Percentiles rank a stretch among this genome's conserved stretches.
phyloP scores from a whole-genome alignment of 2,113 vertebrate genomes.

The Eubucco bourcierii region DNA sequence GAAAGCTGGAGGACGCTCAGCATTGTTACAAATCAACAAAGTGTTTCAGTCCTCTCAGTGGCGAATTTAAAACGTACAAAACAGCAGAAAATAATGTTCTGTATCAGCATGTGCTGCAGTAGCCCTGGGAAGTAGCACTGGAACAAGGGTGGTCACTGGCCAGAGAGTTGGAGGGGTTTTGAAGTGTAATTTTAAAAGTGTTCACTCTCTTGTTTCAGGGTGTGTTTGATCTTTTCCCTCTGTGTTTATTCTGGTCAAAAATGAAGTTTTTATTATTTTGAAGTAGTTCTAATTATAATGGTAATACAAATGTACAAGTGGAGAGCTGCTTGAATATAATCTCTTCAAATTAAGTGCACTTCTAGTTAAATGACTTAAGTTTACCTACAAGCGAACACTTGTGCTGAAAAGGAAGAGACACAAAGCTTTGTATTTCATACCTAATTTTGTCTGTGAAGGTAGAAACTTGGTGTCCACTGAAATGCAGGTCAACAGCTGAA shows the following conservation, averaged over 20 bases:
- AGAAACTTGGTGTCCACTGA: background rate
- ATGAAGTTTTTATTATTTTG: slow-evolving; percentile 50
- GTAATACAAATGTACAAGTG: slow-evolving; percentile 40
- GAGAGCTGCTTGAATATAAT: slow-evolving; percentile 60
- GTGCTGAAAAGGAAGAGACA: background rate
- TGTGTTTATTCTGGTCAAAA: slow-evolving; percentile 40
- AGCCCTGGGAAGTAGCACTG: background rate
- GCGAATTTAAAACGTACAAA: background rate
- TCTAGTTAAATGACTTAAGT: slow-evolving; percentile 56
- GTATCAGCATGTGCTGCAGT: background rate
- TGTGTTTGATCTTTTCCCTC: background rate
- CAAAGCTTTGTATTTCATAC: background rate
- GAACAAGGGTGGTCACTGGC: background rate
- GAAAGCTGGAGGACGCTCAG: background rate
- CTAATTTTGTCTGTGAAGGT: background rate
- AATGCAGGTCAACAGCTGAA: background rate
- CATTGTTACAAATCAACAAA: background rate
- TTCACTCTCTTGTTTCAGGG: background rate
- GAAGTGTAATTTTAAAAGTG: slow-evolving; percentile 26
- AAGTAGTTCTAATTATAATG: slow-evolving; percentile 51
- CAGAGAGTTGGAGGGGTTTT: background rate
- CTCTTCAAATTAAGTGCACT: slow-evolving; percentile 70
- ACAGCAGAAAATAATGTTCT: background rate
- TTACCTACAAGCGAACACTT: slow-evolving; percentile 47
- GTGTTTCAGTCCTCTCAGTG: background rate